phyloP scores from a whole-genome alignment of 2,113 vertebrate genomes.

The Xenotilapia flavipinnis region DNA sequence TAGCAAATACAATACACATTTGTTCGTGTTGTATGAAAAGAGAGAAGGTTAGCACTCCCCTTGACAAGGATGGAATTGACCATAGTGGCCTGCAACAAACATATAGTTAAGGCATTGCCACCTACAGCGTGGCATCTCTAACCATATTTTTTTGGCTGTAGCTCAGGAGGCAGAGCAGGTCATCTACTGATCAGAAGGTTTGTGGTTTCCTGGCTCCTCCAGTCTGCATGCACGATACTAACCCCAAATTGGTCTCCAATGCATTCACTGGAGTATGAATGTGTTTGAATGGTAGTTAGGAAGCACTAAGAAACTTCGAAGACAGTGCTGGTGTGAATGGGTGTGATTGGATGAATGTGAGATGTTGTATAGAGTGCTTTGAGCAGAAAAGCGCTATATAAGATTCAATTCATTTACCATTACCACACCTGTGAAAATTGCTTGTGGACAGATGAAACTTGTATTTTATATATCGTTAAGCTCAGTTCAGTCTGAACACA shows the following conservation, averaged over 20 bases:
- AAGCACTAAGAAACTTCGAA: not conserved
- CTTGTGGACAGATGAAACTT: not conserved
- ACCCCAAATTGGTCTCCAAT: not conserved
- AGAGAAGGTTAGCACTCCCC: conserved; percentile 99
- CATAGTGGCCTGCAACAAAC: conserved; percentile 86
- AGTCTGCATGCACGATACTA: not conserved
- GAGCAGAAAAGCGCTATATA: not conserved
- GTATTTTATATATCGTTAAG: not conserved
- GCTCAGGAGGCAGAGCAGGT: not conserved
- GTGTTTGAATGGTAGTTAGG: not conserved
- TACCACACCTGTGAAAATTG: not conserved
- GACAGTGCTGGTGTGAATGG: not conserved
- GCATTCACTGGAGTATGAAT: not conserved
- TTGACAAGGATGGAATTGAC: conserved; percentile 95
- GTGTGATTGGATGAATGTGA: not conserved
- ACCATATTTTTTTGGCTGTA: conserved; percentile 78
- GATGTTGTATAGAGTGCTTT: not conserved
- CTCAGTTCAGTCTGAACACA: not conserved
- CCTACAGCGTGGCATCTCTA: conserved; percentile 99
- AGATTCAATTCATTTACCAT: not conserved
- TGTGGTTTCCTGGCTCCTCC: not conserved
- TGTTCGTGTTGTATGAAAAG: conserved; percentile 82
- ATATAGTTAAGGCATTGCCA: conserved; percentile 98
- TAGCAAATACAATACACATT: not conserved
- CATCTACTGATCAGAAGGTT: not conserved